These are phyloP conservation scores for Phyllostomus hastatus DNA, from an alignment of 2,113 vertebrate genomes.

Conservation along the genomic window DNA sequence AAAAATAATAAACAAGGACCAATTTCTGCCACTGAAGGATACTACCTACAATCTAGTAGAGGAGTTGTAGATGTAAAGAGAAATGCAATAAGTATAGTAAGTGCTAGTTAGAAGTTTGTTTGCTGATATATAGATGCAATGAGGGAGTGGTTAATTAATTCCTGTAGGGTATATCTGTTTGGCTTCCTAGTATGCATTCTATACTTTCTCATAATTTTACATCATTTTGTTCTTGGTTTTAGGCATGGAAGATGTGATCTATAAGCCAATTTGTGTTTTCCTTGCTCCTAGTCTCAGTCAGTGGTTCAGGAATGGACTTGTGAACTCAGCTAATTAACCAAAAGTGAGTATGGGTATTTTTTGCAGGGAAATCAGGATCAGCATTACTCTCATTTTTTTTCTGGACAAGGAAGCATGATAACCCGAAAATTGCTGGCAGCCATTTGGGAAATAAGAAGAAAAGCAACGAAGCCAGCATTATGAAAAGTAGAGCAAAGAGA, in stretches of 20 bases:
- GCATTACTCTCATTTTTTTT: neutral
- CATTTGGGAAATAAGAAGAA: neutral
- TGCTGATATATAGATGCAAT: neutral
- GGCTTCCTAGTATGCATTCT: neutral
- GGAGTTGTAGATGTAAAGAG: neutral
- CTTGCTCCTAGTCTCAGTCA: neutral
- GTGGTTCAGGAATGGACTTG: neutral
- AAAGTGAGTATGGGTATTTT: neutral
- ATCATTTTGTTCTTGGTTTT: neutral
- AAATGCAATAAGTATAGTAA: neutral
- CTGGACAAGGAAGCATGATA: neutral
- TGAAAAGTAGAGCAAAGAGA: neutral
- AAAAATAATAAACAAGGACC: neutral
- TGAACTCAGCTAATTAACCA: neutral
- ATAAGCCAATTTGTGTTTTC: neutral
- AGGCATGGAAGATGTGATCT: neutral
- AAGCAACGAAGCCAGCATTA: neutral
- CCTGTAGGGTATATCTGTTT: neutral
- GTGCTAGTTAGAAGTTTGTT: neutral
- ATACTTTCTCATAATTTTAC: neutral
- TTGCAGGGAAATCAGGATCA: neutral
- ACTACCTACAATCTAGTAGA: neutral
- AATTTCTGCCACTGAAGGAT: neutral
- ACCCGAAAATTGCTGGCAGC: neutral
- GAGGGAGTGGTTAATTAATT: neutral